Conservation (phyloP, 1,140 invertebrate genomes). For the Drosophila aff. region DNA sequence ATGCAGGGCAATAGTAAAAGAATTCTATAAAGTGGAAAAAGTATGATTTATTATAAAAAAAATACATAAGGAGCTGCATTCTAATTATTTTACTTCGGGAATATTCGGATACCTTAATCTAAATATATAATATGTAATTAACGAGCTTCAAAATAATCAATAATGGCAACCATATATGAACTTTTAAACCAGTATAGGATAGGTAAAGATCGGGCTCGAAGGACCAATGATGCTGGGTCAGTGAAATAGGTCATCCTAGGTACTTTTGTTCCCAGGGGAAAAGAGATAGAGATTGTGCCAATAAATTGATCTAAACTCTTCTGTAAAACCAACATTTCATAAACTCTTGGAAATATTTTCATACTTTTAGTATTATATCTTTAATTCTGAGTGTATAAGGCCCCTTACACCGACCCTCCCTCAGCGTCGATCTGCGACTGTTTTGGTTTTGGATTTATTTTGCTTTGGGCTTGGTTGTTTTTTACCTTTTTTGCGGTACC, state of each 20-base stretch:
- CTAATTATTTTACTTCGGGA: not conserved
- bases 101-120: not conserved
- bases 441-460: conserved; percentile 46
- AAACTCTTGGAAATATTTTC: too few relatives aligned
- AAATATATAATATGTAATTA: not conserved
- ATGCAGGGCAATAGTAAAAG: not conserved
- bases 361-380: not conserved
- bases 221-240: not conserved
- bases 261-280: too few relatives aligned
- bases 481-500: conserved; percentile 37
- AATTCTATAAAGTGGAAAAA: not conserved
- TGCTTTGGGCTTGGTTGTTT: conserved; percentile 16
- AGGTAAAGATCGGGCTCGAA: not conserved
- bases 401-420: not conserved
- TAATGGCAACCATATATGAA: not conserved
- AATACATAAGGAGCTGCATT: not conserved
- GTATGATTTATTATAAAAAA: not conserved
- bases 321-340: too few relatives aligned
- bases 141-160: not conserved
- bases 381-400: conserved; percentile 7
- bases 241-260: too few relatives aligned
- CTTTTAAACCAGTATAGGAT: not conserved
- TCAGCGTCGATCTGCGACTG: conserved; percentile 19
- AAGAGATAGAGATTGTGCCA: too few relatives aligned
- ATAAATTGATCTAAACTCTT: too few relatives aligned